Percentiles rank a stretch among this genome's conserved stretches.
These are phyloP conservation scores for Tinea semifulvella DNA, from an alignment of 2,888 invertebrate species.

Conservation along the genomic window DNA sequence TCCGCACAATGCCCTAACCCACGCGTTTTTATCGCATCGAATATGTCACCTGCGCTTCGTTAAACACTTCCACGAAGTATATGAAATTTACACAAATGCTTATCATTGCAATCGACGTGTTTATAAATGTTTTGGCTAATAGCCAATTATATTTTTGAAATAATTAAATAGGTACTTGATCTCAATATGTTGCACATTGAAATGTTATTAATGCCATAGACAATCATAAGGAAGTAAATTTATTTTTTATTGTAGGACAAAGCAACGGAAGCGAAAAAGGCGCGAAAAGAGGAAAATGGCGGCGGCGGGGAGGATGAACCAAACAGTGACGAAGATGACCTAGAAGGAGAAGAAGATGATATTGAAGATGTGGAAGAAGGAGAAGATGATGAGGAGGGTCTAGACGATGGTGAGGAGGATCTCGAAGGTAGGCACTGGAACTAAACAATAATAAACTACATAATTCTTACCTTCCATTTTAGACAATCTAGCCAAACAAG, in stretches of 20 bases:
- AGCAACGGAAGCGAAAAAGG: constrained; percentile 78
- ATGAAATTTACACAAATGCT: background rate
- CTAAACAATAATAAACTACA: too few species aligned
- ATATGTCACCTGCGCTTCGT: constrained; percentile 51
- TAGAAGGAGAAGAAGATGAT: constrained; percentile 70
- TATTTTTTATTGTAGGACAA: constrained; percentile 65
- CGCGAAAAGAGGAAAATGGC: constrained; percentile 82
- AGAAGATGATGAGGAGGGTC: constrained; percentile 71
- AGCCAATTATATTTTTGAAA: constrained; percentile 34
- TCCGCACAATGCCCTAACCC: constrained; percentile 48
- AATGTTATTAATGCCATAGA: too few species aligned
- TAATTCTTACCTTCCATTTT: too few species aligned
- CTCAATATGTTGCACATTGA: too few species aligned
- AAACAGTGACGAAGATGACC: constrained; percentile 72
- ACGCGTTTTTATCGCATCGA: constrained; percentile 55
- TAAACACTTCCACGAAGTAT: background rate
- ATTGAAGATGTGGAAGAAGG: constrained; percentile 69
- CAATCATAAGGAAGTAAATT: background rate
- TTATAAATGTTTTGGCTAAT: constrained; percentile 32
- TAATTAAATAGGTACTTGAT: constrained; percentile 15
- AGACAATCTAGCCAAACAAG: too few species aligned
- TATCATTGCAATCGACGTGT: background rate
- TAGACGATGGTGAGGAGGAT: constrained; percentile 71
- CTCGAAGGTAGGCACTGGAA: constrained; percentile 66
- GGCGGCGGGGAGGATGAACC: constrained; percentile 70